Evolutionary conservation across 2,888 invertebrate genomes (phyloP), one percentile per base, ranked within the genome.

Genomic region (Drosophila sordidula): DNA sequence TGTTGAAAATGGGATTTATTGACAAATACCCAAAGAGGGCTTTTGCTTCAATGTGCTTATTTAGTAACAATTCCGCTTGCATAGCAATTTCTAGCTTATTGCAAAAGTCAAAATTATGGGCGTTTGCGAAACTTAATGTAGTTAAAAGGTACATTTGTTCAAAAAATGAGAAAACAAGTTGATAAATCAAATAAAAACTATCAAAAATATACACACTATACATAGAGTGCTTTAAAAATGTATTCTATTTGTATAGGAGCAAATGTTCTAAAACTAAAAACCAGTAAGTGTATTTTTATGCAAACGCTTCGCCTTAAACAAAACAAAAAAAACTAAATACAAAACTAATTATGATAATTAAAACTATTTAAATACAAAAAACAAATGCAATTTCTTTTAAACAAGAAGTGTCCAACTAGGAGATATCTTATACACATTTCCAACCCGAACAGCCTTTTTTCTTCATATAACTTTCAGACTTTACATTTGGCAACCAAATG

Each of bases 281-380:
- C 42, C 59, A 67, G 78, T 76, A 83, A 78, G 77, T 83, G 84
- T 91, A 91, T 89, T 91, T 91, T 91, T 91, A 86, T 90, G 91
- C 91, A 90, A 91, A 90, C 80, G 91, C 91, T 91, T 91, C 90
- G 91, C 92, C 91, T 91, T 91, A 82, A 75, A 51, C 67, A 68
- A 59, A 62, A n/a, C n/a, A n/a, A 62, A 57, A 14, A 42, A 49
- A 77, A 68, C 39, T 39, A 62, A 42, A 9, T 41, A 16, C 39
- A 22, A 52, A 42, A 52, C 32, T 36, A 54, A 54, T 34, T 54
- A 56, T 65, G 58, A 57, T 45, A 74, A 58, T 59, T 49, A 65
- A 64, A 65, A 59, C 58, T 63, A 79, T 71, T 70, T 69, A 75
- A 77, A 76, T 59, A 79, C 52, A 69, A 72, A 32, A 71, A 64